Base-by-base conservation (phyloP, 2,113 vertebrate genomes). In the Columba janthina region DNA sequence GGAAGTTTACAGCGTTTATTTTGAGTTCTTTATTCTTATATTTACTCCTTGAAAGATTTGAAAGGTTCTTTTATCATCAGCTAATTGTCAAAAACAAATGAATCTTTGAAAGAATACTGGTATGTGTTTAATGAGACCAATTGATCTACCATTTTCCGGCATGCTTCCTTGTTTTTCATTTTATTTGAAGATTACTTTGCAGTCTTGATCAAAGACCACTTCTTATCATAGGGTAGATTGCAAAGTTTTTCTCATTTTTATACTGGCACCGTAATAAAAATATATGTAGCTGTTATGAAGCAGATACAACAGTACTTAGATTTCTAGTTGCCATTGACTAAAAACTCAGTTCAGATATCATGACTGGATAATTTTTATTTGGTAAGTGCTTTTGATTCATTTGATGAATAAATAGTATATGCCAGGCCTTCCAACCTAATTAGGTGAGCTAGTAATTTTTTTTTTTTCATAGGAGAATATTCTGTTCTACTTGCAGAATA, bases 151-250 rank as follows among this genome's bases (percentile, higher is more conserved):
- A 15, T 78, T 94, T 93, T 65, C 65, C 75, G 79, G 44, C 34
- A 19, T 54, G 40, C 36, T 84, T 88, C 62, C 72, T 83, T 89
- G 81, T 66, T 85, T 26, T 87, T 92, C 0, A 0, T 85, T 90
- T 92, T 80, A 72, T 89, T 94, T 96, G 94, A 96, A 94, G 85
- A 84, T 89, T 50, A 46, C 92, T 97, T 96, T 95, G 92, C 93
- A 92, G 85, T 96, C 31, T 44, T 72, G 76, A 90, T 96, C 93
- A 96, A 95, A 93, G 94, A 86, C 73, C 77, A 21, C 85, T 88
- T 64, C 28, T 77, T 76, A 60, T 26, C 51, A 17, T n/a, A 67
- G 69, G 31, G 73, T 87, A 61, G 91, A 84, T 48, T 70, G 48
- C 44, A 60, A 89, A 50, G n/a, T 53, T 92, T 62, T 81, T 76